Percentiles rank a stretch among this genome's conserved stretches.
Evolutionary conservation across 1,140 invertebrate species (phyloP).

Genomic region (Sitobion miscanthi): DNA sequence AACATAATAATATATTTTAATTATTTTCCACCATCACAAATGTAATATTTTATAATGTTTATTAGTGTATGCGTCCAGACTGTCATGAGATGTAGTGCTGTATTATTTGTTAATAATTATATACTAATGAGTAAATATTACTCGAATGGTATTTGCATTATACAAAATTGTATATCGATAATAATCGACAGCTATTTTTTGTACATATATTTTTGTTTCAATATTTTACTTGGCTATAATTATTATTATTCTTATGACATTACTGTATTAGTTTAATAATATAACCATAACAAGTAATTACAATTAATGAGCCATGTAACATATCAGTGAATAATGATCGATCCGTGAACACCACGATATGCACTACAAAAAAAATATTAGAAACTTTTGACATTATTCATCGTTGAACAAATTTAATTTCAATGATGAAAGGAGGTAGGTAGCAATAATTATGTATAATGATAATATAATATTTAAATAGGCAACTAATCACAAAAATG

Average conservation of each 20-base stretch:
- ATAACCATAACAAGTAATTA: no score
- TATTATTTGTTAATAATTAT: not conserved
- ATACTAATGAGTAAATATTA: conserved; percentile 19
- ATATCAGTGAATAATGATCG: no score
- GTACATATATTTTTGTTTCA: not conserved
- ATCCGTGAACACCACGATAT: no score
- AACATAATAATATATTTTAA: not conserved
- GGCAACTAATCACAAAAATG: no score
- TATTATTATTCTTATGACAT: not conserved
- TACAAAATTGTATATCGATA: not conserved
- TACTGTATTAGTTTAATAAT: no score
- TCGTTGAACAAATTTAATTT: no score
- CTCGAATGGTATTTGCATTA: not conserved
- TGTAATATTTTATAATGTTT: not conserved
- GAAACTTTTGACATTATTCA: no score
- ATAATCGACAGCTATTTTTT: not conserved
- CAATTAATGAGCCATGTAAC: no score
- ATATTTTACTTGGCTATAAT: not conserved
- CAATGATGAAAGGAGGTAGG: no score
- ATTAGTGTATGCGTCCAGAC: not conserved
- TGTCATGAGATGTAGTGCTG: not conserved
- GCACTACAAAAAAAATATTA: no score
- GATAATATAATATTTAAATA: no score
- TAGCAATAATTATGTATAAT: no score
- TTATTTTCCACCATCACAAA: not conserved